phyloP scores from a whole-genome alignment of 2,113 vertebrate species.

The Cinclus mexicanus region DNA sequence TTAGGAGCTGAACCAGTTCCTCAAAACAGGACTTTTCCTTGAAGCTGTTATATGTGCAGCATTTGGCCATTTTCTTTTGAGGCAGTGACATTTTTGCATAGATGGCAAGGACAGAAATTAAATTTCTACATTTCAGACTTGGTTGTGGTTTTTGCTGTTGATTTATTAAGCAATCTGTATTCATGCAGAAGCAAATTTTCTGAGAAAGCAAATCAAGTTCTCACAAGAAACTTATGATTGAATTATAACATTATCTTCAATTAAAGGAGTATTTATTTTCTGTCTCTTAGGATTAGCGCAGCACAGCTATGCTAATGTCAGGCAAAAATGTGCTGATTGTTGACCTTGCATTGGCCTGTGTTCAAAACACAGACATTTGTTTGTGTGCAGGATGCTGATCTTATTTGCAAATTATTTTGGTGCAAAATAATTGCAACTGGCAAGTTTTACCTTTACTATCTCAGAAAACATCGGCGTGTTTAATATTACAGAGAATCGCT shows the following conservation, averaged over 20 bases:
- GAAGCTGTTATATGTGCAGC: neutral
- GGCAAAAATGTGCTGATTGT: slow-evolving; percentile 60
- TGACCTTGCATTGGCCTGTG: slow-evolving; percentile 54
- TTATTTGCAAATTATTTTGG: slow-evolving; percentile 57
- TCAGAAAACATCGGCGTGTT: neutral
- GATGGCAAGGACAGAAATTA: neutral
- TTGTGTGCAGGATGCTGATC: slow-evolving; percentile 59
- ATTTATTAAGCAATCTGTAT: slow-evolving; percentile 28
- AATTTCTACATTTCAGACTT: neutral
- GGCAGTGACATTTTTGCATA: neutral
- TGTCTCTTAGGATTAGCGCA: slow-evolving; percentile 50
- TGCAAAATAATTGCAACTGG: neutral
- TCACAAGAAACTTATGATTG: slow-evolving; percentile 63
- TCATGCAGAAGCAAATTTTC: neutral
- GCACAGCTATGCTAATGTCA: slow-evolving; percentile 45
- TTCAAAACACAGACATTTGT: slow-evolving; percentile 51
- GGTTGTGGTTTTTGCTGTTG: neutral
- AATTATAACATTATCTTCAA: slow-evolving; percentile 67
- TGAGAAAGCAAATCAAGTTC: slow-evolving; percentile 58
- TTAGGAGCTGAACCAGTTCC: neutral
- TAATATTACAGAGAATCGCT: neutral
- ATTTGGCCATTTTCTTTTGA: neutral
- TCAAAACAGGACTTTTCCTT: neutral
- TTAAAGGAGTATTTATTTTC: slow-evolving; percentile 60
- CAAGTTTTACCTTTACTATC: slow-evolving; percentile 16